Evolutionary conservation across 1,140 invertebrate genomes (phyloP), one percentile per base, ranked within the genome.

Genomic region (Centruroides vittatus): DNA sequence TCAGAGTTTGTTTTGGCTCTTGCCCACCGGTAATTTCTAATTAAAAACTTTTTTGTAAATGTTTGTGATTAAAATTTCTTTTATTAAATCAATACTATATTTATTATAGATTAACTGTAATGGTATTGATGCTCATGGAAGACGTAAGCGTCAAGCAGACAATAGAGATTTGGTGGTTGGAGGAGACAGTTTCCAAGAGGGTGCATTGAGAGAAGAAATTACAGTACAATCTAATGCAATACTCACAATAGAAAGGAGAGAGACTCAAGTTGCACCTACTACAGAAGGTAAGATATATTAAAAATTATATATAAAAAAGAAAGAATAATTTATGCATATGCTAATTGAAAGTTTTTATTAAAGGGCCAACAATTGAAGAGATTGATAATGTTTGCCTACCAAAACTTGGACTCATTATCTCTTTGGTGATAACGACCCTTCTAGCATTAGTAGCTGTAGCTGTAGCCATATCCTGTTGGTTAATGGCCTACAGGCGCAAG

Each of bases 381-480:
- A 36, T 69, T 35, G 88, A 92, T 73, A 88, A 93, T 69, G 91
- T 94, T 68, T 95, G 92, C 72, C 86, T 95, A 61, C 93, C 90
- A 53, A 91, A 89, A 78, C 84, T 92, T 64, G 89, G 91, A 54
- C 84, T 95, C 69, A 89, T 93, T 61, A 89, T 94, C 65, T 88
- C 91, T 57, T 76, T 95, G 68, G 86, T 93, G 61, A 86, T 95
- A 68, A 94, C 91, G 58, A 89, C 90, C 23, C 79, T 95, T 53
- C 74, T 95, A 69, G 90, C 91, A 51, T 78, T 95, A 54, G 90
- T 94, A 35, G 90, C 91, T 47, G 89, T 95, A 41, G 91, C 91
- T 34, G 88, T 93, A 47, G 90, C 90, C 53, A 90, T 94, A 35
- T 93, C 89, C 49, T 94, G 91, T 74, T 95, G 90, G 90, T 78